Percentiles rank a stretch among this genome's conserved stretches.
phyloP scores from a whole-genome alignment of 2,888 invertebrate genomes.

The Protophormia terraenovae region DNA sequence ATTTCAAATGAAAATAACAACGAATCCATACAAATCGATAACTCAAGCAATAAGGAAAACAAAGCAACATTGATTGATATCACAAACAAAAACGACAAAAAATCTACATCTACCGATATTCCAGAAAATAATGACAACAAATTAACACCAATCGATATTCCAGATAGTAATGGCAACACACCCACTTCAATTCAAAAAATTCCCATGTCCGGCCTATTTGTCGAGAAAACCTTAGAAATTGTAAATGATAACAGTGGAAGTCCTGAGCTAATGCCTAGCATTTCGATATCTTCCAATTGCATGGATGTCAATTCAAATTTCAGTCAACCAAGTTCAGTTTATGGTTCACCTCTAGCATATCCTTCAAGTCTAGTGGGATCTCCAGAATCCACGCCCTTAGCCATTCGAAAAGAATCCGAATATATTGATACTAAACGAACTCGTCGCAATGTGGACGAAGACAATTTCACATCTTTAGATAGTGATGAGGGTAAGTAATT shows the following conservation, averaged over 20 bases:
- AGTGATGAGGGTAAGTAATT: slow-evolving; percentile 78
- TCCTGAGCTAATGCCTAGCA: slow-evolving; percentile 37
- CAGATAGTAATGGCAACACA: no score
- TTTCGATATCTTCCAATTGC: slow-evolving; percentile 45
- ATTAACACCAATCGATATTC: no score
- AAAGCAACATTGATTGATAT: no score
- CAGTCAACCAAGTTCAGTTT: slow-evolving; percentile 74
- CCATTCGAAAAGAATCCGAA: slow-evolving; percentile 60
- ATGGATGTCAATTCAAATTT: slow-evolving; percentile 70
- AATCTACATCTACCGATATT: no score
- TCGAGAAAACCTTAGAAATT: slow-evolving; percentile 36
- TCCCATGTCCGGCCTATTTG: no score
- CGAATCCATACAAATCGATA: no score
- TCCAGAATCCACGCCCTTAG: slow-evolving; percentile 72
- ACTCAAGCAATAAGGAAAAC: no score
- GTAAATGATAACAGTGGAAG: slow-evolving; percentile 12
- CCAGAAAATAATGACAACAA: no score
- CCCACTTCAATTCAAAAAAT: no score
- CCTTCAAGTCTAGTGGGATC: slow-evolving; percentile 73
- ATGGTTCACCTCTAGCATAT: slow-evolving; percentile 78
- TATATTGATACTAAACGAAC: slow-evolving; percentile 68
- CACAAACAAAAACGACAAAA: no score
- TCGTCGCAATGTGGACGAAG: slow-evolving; percentile 78
- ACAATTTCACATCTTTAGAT: slow-evolving; percentile 79
- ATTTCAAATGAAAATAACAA: no score